Evolutionary conservation across 2,113 vertebrate species (phyloP), one percentile per base, ranked within the genome.

Genomic region (Phylloscopus trochiloides): DNA sequence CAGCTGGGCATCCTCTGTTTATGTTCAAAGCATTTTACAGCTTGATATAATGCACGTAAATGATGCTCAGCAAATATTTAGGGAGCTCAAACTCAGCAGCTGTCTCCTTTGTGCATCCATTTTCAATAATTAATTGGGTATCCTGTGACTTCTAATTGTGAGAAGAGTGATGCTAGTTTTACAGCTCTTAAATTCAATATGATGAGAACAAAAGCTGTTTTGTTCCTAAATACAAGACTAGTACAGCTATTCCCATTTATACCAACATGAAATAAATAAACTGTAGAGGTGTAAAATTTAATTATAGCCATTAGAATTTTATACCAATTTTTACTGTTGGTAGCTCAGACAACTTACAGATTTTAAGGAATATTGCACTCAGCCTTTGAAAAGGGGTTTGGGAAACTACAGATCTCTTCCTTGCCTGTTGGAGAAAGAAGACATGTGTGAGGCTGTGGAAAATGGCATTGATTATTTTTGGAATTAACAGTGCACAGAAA

Each of bases 121-220:
- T 96, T 79, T 86, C 92, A 95, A 47, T 86, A 88, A 95, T 95
- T 93, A 47, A 88, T 93, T 83, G 1, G 42, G 13, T 90, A 80
- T 92, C 59, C 62, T 82, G 15, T 92, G 90, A 90, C 77, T 91
- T 82, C 58, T 92, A 82, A 50, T 86, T 85, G 63, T 75, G 59
- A 86, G 50, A 62, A 47, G 66, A 32, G 29, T 42, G 40, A 48
- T 85, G 42, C 77, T 72, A 17, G 66, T 91, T 92, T 85, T 68
- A 65, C 42, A 76, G 14, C 58, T 82, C 45, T 54, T 88, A 58
- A 79, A 43, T 72, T 87, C 76, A 31, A 12, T 50, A 15, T 42
- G 48, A 75, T 62, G 28, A 68, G 51, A 94, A 54, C 51, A 95
- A 86, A 86, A 84, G n/a, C 48, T 45, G 42, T 74, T 63, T 55